A percentile compares a stretch with the other conserved stretches of the same genome.
Conservation (phyloP, 2,888 invertebrate genomes). For the Cacoxenus indagator region DNA sequence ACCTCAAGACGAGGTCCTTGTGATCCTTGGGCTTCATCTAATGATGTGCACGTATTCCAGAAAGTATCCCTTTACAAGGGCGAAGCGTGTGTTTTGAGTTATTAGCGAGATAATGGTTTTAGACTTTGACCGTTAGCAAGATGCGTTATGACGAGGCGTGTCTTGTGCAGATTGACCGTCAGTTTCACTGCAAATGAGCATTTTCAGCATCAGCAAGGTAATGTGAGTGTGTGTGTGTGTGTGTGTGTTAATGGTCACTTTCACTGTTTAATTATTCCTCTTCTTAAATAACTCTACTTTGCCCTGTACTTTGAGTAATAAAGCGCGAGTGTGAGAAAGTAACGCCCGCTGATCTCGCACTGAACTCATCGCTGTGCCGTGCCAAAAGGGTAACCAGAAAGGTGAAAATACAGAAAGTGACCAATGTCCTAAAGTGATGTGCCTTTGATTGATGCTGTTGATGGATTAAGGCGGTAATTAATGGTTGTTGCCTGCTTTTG, state of each 20-base stretch:
- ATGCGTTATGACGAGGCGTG: constrained; percentile 26
- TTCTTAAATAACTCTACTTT: neutral
- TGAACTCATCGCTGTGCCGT: constrained; percentile 22
- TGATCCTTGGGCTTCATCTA: too few relatives aligned
- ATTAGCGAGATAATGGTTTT: constrained; percentile 67
- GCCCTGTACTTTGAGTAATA: neutral
- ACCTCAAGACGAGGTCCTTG: constrained; percentile 48
- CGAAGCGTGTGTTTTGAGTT: constrained; percentile 67
- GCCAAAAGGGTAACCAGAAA: constrained; percentile 37
- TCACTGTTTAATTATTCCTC: constrained; percentile 62
- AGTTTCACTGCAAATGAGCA: neutral
- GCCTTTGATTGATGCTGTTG: constrained; percentile 55
- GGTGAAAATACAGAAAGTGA: constrained; percentile 37
- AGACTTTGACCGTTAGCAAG: constrained; percentile 58
- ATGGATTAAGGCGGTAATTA: constrained; percentile 65
- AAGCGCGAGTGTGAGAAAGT: constrained; percentile 62
- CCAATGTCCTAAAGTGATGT: constrained; percentile 18
- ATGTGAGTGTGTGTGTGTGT: constrained; percentile 24
- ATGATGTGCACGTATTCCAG: constrained; percentile 35
- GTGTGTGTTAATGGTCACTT: constrained; percentile 64
- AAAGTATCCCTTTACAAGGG: constrained; percentile 60
- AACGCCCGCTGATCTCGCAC: constrained; percentile 41
- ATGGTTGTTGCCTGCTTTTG: constrained; percentile 47
- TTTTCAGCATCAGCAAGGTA: neutral
- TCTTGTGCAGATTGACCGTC: neutral